Conservation (phyloP, 2,113 vertebrate genomes). For the Seriola quinqueradiata region DNA sequence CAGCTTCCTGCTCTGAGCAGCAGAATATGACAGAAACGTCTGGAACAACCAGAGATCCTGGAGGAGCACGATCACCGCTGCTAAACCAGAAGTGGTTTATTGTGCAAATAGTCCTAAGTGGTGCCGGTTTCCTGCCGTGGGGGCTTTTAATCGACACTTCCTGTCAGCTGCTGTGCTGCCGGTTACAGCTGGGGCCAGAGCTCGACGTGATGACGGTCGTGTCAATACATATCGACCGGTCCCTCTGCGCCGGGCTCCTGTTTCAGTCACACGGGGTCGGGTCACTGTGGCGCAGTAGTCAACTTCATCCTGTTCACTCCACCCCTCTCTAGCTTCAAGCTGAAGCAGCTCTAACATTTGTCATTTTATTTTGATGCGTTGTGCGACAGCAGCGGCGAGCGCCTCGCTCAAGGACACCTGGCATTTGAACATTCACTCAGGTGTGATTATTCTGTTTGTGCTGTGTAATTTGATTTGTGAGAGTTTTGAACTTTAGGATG, state of each 20-base stretch:
- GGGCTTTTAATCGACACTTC: constrained; percentile 41
- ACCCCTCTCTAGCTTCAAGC: too few species aligned
- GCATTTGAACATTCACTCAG: too few species aligned
- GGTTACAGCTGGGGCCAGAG: not conserved
- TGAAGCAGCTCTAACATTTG: too few species aligned
- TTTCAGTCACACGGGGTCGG: constrained; percentile 29
- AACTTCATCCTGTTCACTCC: too few species aligned
- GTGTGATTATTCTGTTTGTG: too few species aligned
- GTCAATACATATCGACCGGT: constrained; percentile 43
- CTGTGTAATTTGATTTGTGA: too few species aligned
- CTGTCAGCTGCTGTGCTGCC: constrained; percentile 25
- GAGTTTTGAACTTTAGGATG: too few species aligned
- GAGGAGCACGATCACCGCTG: not conserved
- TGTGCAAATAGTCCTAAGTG: not conserved
- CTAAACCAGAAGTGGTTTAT: not conserved
- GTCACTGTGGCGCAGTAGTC: not conserved
- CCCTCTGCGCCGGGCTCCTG: not conserved
- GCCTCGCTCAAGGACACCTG: too few species aligned
- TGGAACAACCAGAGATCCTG: not conserved
- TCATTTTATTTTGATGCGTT: too few species aligned
- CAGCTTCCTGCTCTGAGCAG: not conserved
- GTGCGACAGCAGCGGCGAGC: too few species aligned
- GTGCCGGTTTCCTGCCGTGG: not conserved
- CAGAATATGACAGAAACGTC: not conserved
- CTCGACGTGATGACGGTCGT: not conserved